Conservation (phyloP, 2,113 vertebrate species). For the Neogobius melanostomus region DNA sequence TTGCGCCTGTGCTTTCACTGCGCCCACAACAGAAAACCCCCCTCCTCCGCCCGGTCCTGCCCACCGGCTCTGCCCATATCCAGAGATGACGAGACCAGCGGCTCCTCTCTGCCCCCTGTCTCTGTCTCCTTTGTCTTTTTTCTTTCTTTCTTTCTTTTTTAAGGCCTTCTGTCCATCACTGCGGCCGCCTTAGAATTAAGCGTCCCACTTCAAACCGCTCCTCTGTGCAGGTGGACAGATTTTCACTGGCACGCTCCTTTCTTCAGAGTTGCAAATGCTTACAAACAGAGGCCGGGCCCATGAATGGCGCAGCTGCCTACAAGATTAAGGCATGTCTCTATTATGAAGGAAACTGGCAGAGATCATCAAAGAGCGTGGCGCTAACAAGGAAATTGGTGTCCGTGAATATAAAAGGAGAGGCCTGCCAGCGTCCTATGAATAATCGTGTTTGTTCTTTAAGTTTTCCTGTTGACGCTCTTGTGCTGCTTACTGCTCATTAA, state of each 20-base stretch:
- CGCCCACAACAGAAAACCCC: constrained; percentile 30
- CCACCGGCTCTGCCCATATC: constrained; percentile 11
- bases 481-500: constrained; percentile 64
- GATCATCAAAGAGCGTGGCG: constrained; percentile 73
- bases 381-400: constrained; percentile 71
- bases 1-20: constrained; percentile 46
- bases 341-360: constrained; percentile 65
- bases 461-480: constrained; percentile 58
- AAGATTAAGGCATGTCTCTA: constrained; percentile 72
- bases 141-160: constrained; percentile 5
- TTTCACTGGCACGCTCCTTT: constrained; percentile 26
- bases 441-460: constrained; percentile 59
- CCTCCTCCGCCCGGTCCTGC: constrained; percentile 34
- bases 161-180: constrained; percentile 32
- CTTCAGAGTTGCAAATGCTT: constrained; percentile 26
- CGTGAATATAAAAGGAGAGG: constrained; percentile 57
- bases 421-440: constrained; percentile 57
- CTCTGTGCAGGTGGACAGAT: constrained; percentile 59
- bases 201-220: constrained; percentile 58
- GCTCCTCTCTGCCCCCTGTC: constrained; percentile 19
- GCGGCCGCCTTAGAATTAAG: constrained; percentile 39
- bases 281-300: constrained; percentile 51
- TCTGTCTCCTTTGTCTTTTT: constrained; percentile 23
- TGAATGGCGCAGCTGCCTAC: constrained; percentile 77
- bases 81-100: constrained; percentile 28